Conservation (phyloP, 2,113 vertebrate genomes). For the Actenoides hombroni region DNA sequence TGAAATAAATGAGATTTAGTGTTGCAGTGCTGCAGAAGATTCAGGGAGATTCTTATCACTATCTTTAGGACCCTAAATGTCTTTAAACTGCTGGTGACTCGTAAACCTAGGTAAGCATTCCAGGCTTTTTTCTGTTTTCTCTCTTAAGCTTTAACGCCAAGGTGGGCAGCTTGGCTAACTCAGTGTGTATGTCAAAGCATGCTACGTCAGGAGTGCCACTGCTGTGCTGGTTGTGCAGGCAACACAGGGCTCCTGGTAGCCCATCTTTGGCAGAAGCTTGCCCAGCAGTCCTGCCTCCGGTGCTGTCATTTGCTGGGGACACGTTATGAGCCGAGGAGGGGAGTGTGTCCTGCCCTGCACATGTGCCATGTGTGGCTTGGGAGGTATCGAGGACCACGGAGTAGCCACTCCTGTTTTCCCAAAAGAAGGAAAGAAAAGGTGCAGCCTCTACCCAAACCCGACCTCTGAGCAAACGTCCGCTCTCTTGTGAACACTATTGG, state of each 20-base stretch:
- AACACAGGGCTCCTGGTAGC: background rate
- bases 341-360: background rate
- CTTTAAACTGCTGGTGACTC: background rate
- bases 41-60: background rate
- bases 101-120: background rate
- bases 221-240: background rate
- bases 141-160: background rate
- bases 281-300: background rate
- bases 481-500: rapidly evolving
- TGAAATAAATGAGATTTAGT: background rate
- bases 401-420: background rate
- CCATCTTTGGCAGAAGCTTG: background rate
- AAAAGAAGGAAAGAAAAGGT: background rate
- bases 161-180: background rate
- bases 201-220: background rate
- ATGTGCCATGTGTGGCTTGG: background rate
- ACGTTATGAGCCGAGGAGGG: rapidly evolving
- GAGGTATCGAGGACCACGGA: background rate
- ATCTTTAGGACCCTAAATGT: background rate
- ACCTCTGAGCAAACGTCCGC: background rate
- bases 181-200: background rate
- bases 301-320: background rate
- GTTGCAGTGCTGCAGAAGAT: background rate
- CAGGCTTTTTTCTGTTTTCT: background rate
- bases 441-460: background rate